Conservation (phyloP, 2,797 vertebrate species). For the Mionectes olivaceus region DNA sequence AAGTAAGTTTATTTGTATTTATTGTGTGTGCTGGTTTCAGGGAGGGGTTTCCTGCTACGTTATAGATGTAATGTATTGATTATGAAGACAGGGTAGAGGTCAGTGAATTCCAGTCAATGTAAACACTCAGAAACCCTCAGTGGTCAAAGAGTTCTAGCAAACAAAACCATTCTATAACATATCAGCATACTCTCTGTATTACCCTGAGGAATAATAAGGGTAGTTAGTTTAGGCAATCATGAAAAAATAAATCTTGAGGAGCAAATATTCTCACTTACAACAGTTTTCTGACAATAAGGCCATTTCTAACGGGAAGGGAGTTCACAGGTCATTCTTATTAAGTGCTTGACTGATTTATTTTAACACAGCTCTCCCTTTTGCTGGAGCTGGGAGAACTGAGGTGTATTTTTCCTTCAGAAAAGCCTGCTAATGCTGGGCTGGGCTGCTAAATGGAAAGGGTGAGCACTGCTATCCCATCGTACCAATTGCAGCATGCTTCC, state of each 20-base stretch:
- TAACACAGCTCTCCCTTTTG: conserved; percentile 13
- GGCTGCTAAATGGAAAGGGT: neutral
- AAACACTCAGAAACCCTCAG: neutral
- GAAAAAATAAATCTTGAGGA: conserved; percentile 27
- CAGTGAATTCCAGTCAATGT: conserved; percentile 32
- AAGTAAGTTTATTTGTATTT: conserved; percentile 10
- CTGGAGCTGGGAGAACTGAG: neutral
- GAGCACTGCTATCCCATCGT: neutral
- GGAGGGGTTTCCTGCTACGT: neutral
- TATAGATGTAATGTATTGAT: neutral
- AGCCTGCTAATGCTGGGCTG: neutral
- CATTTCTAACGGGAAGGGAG: conserved; percentile 38
- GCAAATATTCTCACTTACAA: conserved; percentile 46
- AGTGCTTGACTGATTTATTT: conserved; percentile 60
- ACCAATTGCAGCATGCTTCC: neutral
- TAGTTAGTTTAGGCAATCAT: neutral
- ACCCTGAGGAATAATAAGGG: neutral
- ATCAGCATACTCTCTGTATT: neutral
- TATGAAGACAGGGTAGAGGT: neutral
- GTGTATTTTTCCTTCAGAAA: conserved; percentile 16
- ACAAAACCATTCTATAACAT: conserved; percentile 21
- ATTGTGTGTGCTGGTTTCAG: rapidly evolving
- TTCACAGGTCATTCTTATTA: conserved; percentile 62
- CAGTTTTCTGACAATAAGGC: conserved; percentile 25
- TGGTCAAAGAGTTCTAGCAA: neutral